Evolutionary conservation across 2,797 vertebrate genomes (phyloP).

Genomic region (Acanthiza pusilla): DNA sequence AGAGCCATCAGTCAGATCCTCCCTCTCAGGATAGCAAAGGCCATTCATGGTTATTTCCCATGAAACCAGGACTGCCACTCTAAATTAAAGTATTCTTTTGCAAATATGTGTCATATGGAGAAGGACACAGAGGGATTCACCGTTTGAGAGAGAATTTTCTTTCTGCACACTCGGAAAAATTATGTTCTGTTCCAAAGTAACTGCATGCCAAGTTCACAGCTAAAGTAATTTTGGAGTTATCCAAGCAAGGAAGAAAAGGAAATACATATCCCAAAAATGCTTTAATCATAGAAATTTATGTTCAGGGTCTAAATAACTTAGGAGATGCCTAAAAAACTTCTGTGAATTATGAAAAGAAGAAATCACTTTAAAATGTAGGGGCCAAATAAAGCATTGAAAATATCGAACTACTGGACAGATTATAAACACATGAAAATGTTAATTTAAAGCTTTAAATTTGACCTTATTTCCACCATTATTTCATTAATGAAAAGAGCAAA

Average conservation of each 20-base stretch:
- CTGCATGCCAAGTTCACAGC: background rate
- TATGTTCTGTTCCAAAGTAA: background rate
- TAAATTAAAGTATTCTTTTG: background rate
- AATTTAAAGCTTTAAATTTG: background rate
- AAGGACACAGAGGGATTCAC: background rate
- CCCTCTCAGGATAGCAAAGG: background rate
- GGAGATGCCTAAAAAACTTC: background rate
- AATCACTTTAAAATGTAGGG: background rate
- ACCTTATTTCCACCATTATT: background rate
- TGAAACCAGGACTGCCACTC: background rate
- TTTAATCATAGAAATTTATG: background rate
- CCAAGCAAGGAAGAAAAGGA: slow-evolving; percentile 6
- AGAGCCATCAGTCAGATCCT: background rate
- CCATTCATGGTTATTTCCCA: background rate
- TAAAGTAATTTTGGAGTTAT: background rate
- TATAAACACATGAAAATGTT: background rate
- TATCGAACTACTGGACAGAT: background rate
- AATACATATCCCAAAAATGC: background rate
- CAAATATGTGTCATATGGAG: fast-evolving
- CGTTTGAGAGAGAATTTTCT: background rate
- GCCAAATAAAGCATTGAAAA: background rate
- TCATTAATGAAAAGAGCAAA: background rate
- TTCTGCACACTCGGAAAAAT: background rate
- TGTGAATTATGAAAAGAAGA: background rate
- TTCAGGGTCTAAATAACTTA: background rate